Base-by-base conservation (phyloP, 2,797 vertebrate genomes). In the Pogoniulus pusillus region DNA sequence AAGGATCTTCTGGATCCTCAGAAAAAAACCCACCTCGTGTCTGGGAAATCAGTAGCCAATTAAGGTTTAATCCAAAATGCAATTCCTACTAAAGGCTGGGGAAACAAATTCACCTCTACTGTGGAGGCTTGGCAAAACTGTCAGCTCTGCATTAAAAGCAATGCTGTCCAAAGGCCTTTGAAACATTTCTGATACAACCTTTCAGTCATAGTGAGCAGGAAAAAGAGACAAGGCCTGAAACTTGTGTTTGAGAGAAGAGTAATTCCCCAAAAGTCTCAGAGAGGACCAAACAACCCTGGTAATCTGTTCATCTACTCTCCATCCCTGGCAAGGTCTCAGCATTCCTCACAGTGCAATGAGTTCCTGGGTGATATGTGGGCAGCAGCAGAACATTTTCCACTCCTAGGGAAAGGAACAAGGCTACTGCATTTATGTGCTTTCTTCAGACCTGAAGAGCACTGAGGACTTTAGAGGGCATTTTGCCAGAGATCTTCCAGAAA, bases 351-450 rank as follows among this genome's bases (percentile, higher is more conserved):
- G 72, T 64, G 72, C 84, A 93, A 59, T 16, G 4, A 62, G 35
- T 34, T 91, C 73, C 87, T 86, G 64, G 10, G 1, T 72, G 63
- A 89, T 65, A 84, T 49, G 77, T 51, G 65, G 34, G 62, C 34
- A 80, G 59, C 45, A 72, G 68, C n/a, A 90, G 35, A 91, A 91
- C 9, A 84, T 91, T 95, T 94, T 92, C 92, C 87, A 85, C 23
- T 95, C 85, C 81, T 80, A 72, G 29, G 83, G 81, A 88, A 87
- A 86, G 77, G 82, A 92, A 79, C 60, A 91, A 90, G 6, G 12
- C 37, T 55, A 30, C 27, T 43, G 54, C 35, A 69, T 73, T 95
- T 90, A 83, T 27, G 13, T 80, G 41, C 63, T 95, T 86, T 68
- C 57, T 75, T 92, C 51, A 84, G 45, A 17, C 20, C 35, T 55